phyloP scores from a whole-genome alignment of 2,113 vertebrate genomes.

The Thunnus thynnus region DNA sequence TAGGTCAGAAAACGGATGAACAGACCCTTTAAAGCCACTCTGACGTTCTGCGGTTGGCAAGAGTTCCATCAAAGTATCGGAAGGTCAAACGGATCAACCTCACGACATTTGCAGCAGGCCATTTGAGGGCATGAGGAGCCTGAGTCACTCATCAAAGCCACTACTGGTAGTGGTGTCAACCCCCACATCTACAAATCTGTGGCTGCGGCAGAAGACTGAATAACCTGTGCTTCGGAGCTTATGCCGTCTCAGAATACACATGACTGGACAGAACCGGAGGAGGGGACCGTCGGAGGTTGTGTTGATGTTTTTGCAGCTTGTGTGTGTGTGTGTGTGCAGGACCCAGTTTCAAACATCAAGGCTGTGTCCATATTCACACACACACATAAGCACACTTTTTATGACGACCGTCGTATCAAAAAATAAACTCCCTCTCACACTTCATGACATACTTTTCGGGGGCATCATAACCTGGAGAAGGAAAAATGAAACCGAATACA shows the following conservation, averaged over 20 bases:
- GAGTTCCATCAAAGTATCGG: slow-evolving; percentile 54
- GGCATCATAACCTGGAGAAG: slow-evolving; percentile 10
- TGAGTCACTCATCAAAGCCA: slow-evolving; percentile 51
- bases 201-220: slow-evolving; percentile 1
- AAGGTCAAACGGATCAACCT: slow-evolving; percentile 58
- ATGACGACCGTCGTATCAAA: neutral
- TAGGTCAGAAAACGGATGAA: neutral
- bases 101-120: slow-evolving; percentile 45
- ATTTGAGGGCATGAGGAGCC: slow-evolving; percentile 32
- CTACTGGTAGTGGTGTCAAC: neutral
- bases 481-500: neutral
- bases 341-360: neutral
- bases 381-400: neutral
- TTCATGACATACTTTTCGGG: neutral
- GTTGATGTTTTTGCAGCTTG: neutral
- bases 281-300: neutral
- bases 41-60: slow-evolving; percentile 32
- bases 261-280: slow-evolving; percentile 12
- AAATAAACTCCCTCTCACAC: neutral
- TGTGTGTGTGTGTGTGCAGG: neutral
- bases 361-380: neutral
- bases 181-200: slow-evolving; percentile 54
- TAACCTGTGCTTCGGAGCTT: slow-evolving; percentile 11
- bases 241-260: neutral
- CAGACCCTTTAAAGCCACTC: slow-evolving; percentile 15